Evolutionary conservation across 2,888 invertebrate genomes (phyloP).

Genomic region (Caenorhabditis panamensis): DNA sequence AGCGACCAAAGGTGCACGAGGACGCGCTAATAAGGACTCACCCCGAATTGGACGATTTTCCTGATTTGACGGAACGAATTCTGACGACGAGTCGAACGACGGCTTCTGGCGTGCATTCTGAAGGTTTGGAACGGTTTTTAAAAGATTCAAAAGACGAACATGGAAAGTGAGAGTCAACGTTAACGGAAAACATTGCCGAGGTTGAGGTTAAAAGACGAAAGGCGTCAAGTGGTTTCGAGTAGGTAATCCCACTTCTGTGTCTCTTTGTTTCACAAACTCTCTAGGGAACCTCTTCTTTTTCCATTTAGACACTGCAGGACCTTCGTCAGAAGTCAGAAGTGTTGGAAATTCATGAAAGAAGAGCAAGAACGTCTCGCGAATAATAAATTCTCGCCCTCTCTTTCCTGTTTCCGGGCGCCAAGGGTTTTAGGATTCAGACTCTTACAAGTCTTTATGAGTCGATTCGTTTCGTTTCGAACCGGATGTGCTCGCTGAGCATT

Average conservation of each 20-base stretch:
- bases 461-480: conserved; percentile 20
- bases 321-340: conserved; percentile 19
- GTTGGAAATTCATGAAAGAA: conserved; percentile 35
- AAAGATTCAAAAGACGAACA: neutral
- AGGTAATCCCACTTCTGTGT: conserved; percentile 38
- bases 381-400: conserved; percentile 30
- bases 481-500: conserved; percentile 41
- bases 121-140: neutral
- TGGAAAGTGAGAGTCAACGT: neutral
- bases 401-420: neutral
- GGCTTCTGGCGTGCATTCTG: conserved; percentile 48
- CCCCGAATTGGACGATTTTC: conserved; percentile 61
- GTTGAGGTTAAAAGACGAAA: conserved; percentile 6
- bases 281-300: conserved; percentile 3
- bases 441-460: neutral
- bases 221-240: conserved; percentile 48
- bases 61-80: conserved; percentile 61
- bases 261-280: neutral
- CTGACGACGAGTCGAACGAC: conserved; percentile 45
- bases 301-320: conserved; percentile 16
- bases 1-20: conserved; percentile 8
- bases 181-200: neutral
- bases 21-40: conserved; percentile 48
- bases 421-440: no score
- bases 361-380: conserved; percentile 42